Evolutionary conservation across 2,888 invertebrate genomes (phyloP).

Genomic region (Selenia dentaria): DNA sequence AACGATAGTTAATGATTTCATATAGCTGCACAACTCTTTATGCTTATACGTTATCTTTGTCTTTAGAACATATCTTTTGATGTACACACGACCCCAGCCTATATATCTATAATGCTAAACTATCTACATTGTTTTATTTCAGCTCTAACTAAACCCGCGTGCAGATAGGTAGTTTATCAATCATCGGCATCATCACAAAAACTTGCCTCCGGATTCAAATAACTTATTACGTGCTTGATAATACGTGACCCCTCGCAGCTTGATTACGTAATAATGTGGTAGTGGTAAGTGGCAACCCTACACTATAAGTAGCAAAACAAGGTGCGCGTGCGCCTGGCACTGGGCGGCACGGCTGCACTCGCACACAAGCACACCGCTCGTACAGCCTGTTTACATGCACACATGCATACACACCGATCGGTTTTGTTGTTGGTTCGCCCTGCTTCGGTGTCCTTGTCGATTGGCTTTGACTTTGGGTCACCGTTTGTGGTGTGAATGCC

Average conservation of each 20-base stretch:
- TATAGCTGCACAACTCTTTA: too few species aligned
- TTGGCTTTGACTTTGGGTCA: slow-evolving; percentile 12
- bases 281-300: slow-evolving; percentile 8
- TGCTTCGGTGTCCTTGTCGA: slow-evolving; percentile 12
- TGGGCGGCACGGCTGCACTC: slow-evolving; percentile 31
- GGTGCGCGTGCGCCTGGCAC: slow-evolving; percentile 43
- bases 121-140: too few species aligned
- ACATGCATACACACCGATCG: not conserved
- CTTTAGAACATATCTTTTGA: too few species aligned
- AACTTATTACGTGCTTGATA: not conserved
- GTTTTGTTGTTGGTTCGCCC: not conserved
- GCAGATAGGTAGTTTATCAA: too few species aligned
- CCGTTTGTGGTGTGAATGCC: not conserved
- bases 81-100: too few species aligned
- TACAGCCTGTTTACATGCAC: slow-evolving; percentile 6
- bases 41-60: too few species aligned
- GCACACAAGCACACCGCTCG: slow-evolving; percentile 3
- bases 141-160: too few species aligned
- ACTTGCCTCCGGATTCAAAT: too few species aligned
- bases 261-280: slow-evolving; percentile 2
- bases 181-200: too few species aligned
- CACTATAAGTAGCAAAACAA: slow-evolving; percentile 22
- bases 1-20: too few species aligned
- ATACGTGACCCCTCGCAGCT: too few species aligned
- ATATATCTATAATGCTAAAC: too few species aligned